Evolutionary conservation across 2,888 invertebrate species (phyloP).

Genomic region (Oscheius sp.): DNA sequence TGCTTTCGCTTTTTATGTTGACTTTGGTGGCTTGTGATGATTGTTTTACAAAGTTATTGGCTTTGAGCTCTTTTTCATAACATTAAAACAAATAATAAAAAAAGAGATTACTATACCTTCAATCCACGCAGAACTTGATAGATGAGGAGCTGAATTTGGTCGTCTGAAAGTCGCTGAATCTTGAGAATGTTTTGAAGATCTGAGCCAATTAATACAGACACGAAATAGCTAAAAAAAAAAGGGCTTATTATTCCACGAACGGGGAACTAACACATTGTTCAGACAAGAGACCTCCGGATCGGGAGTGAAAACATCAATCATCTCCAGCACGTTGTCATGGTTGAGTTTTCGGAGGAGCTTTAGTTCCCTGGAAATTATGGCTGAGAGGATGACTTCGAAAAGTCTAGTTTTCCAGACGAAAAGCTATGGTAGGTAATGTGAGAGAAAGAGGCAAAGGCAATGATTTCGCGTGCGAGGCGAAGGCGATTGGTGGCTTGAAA

Average conservation of each 20-base stretch:
- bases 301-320: slow-evolving; percentile 66
- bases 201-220: slow-evolving; percentile 97
- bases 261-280: slow-evolving; percentile 65
- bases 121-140: slow-evolving; percentile 96
- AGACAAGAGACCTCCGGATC: slow-evolving; percentile 51
- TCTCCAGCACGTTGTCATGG: slow-evolving; percentile 90
- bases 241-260: neutral
- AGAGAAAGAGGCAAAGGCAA: too few species aligned
- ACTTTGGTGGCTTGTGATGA: too few species aligned
- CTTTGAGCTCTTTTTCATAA: neutral
- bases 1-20: too few species aligned
- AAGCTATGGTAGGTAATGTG: neutral
- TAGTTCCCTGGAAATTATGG: slow-evolving; percentile 79
- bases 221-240: slow-evolving; percentile 81
- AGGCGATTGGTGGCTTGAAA: too few species aligned
- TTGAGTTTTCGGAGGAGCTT: slow-evolving; percentile 96
- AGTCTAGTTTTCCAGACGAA: neutral
- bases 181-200: slow-evolving; percentile 97
- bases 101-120: slow-evolving; percentile 75
- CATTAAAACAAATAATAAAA: neutral
- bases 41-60: too few species aligned
- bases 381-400: neutral
- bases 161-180: slow-evolving; percentile 93
- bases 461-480: too few species aligned
- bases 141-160: slow-evolving; percentile 96